A percentile compares a stretch with the other conserved stretches of the same genome.
phyloP scores from a whole-genome alignment of 2,113 vertebrate species.

The Pantherophis guttatus region DNA sequence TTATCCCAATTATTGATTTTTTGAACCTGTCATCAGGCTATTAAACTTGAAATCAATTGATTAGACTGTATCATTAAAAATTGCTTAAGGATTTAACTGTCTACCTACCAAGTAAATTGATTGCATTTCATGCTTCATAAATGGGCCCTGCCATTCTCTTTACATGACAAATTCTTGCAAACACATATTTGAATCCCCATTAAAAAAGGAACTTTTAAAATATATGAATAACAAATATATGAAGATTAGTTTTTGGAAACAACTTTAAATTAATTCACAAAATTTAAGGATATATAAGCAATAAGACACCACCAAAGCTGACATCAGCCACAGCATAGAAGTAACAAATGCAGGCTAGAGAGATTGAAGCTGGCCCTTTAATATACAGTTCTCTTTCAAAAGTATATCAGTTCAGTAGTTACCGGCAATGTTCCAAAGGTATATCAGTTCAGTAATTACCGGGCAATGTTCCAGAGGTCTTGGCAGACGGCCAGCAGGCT shows the following conservation, averaged over 20 bases:
- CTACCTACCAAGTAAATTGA: conserved; percentile 54
- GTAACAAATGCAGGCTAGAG: too few species aligned
- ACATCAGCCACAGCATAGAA: neutral
- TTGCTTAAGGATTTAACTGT: conserved; percentile 56
- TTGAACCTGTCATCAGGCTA: conserved; percentile 48
- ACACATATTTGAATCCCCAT: neutral
- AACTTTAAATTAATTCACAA: conserved; percentile 27
- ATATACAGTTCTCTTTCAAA: too few species aligned
- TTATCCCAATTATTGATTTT: conserved; percentile 28
- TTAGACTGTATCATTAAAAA: conserved; percentile 64
- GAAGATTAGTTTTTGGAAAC: neutral
- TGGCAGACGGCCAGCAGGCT: too few species aligned
- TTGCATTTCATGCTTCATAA: conserved; percentile 48
- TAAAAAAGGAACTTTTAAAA: neutral
- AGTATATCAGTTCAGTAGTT: too few species aligned
- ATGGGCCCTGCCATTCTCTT: conserved; percentile 28
- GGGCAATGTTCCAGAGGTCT: too few species aligned
- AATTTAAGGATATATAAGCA: neutral
- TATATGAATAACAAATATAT: neutral
- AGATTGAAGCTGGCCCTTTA: too few species aligned
- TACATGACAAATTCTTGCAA: conserved; percentile 27
- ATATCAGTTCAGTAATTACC: too few species aligned
- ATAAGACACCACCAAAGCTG: neutral
- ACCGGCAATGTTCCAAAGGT: too few species aligned
- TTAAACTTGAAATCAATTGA: conserved; percentile 56